A percentile compares a stretch with the other conserved stretches of the same genome.
Conservation (phyloP, 1,140 invertebrate genomes). For the Sycophaga agraensis region DNA sequence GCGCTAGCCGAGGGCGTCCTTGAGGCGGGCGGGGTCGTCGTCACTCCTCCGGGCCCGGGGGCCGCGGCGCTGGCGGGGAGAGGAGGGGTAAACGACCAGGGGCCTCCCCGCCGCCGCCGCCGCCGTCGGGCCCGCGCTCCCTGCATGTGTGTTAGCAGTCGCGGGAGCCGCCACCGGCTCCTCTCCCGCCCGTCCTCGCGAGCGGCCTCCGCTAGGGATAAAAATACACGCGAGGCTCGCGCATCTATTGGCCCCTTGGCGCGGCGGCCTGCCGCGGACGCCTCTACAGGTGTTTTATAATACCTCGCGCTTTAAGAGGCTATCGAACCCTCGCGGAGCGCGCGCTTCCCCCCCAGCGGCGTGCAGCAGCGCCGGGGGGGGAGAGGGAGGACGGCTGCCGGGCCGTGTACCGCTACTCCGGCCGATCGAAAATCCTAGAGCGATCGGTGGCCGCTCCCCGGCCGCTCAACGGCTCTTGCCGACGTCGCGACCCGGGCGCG, state of each 20-base stretch:
- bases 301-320: conserved; percentile 21
- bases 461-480: too few species aligned
- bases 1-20: conserved; percentile 50
- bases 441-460: too few species aligned
- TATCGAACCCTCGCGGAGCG: neutral
- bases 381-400: neutral
- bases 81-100: conserved; percentile 56
- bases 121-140: too few species aligned
- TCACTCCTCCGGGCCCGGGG: too few species aligned
- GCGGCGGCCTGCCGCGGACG: neutral
- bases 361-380: neutral
- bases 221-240: conserved; percentile 13
- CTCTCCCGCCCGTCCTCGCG: conserved; percentile 7
- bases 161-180: neutral
- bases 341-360: too few species aligned
- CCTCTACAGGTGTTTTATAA: conserved; percentile 27
- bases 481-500: too few species aligned
- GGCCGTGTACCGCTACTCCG: too few species aligned
- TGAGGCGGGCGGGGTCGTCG: conserved; percentile 58
- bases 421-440: neutral
- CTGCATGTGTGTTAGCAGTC: conserved; percentile 7
- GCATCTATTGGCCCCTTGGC: conserved; percentile 1
- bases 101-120: too few species aligned
- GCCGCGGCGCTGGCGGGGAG: conserved; percentile 32
- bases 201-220: neutral